phyloP scores from a whole-genome alignment of 2,113 vertebrate species.

The Channa argus region DNA sequence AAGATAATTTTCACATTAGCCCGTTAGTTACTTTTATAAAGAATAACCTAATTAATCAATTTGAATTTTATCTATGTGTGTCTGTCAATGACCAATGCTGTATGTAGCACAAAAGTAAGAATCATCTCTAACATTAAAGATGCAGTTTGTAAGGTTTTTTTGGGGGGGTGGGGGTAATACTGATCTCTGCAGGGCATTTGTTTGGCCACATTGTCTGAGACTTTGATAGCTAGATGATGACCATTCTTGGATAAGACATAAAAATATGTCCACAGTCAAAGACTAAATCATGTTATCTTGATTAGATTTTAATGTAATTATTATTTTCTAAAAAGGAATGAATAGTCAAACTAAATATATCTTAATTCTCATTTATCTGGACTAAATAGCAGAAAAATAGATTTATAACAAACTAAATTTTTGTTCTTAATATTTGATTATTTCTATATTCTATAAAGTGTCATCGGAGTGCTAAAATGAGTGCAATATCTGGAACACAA shows the following conservation, averaged over 20 bases:
- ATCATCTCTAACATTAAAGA: constrained; percentile 58
- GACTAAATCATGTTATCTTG: too few relatives aligned
- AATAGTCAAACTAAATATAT: too few relatives aligned
- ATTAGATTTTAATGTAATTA: too few relatives aligned
- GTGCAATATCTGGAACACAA: not conserved
- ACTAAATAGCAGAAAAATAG: not conserved
- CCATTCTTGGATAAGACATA: constrained; percentile 1
- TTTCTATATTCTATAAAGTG: not conserved
- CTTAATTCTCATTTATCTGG: not conserved
- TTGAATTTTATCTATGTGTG: constrained; percentile 64
- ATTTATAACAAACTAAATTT: not conserved
- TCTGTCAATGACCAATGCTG: constrained; percentile 70
- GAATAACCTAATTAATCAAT: constrained; percentile 62
- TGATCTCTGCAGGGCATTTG: constrained; percentile 26
- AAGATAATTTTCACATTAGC: constrained; percentile 63
- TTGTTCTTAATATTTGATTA: not conserved
- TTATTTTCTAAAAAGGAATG: too few relatives aligned
- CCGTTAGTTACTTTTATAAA: constrained; percentile 70
- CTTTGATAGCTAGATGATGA: not conserved
- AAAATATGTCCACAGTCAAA: not conserved
- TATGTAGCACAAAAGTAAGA: constrained; percentile 79
- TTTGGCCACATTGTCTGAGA: constrained; percentile 12
- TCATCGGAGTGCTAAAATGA: not conserved
- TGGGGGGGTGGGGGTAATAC: not conserved
- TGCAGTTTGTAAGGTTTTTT: constrained; percentile 66